phyloP scores from a whole-genome alignment of 1,140 invertebrate genomes.

The Caenorhabditis brenneri region DNA sequence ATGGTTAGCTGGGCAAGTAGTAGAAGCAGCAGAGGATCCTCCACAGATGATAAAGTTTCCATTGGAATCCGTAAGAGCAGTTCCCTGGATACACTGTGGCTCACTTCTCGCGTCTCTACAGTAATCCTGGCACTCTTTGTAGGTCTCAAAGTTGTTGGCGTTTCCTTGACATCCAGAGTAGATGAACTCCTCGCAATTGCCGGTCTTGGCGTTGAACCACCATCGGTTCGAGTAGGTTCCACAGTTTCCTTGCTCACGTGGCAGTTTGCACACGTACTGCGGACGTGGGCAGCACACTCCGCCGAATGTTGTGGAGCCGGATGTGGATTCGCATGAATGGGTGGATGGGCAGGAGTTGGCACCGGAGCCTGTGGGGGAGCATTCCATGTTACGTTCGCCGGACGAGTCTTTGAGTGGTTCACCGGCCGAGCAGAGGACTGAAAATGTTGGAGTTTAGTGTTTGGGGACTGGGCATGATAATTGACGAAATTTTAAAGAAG shows the following conservation, averaged over 20 bases:
- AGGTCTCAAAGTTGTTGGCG: constrained; percentile 64
- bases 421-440: constrained; percentile 69
- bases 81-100: constrained; percentile 69
- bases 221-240: constrained; percentile 69
- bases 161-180: constrained; percentile 69
- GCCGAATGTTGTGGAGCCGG: constrained; percentile 59
- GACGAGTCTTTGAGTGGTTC: constrained; percentile 69
- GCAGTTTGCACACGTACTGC: constrained; percentile 70
- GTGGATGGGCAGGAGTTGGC: constrained; percentile 67
- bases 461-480: background rate
- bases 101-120: constrained; percentile 68
- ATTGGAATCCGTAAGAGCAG: constrained; percentile 69
- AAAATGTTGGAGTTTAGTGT: background rate
- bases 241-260: constrained; percentile 69
- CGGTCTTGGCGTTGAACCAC: constrained; percentile 71
- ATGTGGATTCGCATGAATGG: constrained; percentile 68
- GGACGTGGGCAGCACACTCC: constrained; percentile 69
- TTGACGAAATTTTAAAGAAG: too few relatives aligned
- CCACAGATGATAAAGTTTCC: constrained; percentile 71
- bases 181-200: constrained; percentile 71
- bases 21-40: constrained; percentile 63
- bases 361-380: constrained; percentile 68
- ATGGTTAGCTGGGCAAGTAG: constrained; percentile 70
- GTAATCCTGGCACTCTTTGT: constrained; percentile 71
- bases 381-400: constrained; percentile 70